Base-by-base conservation (phyloP, 2,888 invertebrate species). In the Ecliptopera silaceata region DNA sequence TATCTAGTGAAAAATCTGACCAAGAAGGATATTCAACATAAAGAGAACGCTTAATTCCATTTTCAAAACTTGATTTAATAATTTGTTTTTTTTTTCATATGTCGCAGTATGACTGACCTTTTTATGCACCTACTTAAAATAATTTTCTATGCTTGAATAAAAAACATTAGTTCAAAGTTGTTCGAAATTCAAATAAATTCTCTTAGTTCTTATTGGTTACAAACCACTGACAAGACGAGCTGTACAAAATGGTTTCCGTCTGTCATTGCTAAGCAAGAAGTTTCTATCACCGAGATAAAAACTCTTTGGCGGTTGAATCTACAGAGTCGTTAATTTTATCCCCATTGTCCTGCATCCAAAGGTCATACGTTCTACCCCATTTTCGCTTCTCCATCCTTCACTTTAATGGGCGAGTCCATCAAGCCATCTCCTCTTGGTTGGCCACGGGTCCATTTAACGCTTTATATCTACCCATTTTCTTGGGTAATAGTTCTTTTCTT, bases 321-420 rank as follows among this genome's bases (percentile, higher is more conserved):
- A 32, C 29, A 43, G 17, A 11, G 41, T 46, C 56, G 36, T 56
- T 56, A 56, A 46, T 51, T 51, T 29, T 42, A 26, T 29, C 50
- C 18, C 50, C 26, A 50, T 56, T 56, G 50, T 56, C 56, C 56
- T 51, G 56, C 46, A 51, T 42, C 45, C 32, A 18, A 46, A 56
- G 56, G 56, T 46, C 56, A 56, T 51, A 46, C 50, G 18, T 56
- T 56, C 56, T 34, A 34, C 45, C 50, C 55, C 31, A 51, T 46
- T 56, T 56, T 39, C 45, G 42, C 41, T 51, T 50, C 45, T 52
- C 44, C 31, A 51, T 56, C 46, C 46, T 51, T 56, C 56, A 56
- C 42, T 56, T 46, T 56, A 56, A 56, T 56, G 50, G 56, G 45
- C 46, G 50, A 36, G 46, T 56, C 50, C 42, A 56, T 56, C 50